Evolutionary conservation across 2,797 vertebrate species (phyloP).

Genomic region (Erethizon dorsatum): DNA sequence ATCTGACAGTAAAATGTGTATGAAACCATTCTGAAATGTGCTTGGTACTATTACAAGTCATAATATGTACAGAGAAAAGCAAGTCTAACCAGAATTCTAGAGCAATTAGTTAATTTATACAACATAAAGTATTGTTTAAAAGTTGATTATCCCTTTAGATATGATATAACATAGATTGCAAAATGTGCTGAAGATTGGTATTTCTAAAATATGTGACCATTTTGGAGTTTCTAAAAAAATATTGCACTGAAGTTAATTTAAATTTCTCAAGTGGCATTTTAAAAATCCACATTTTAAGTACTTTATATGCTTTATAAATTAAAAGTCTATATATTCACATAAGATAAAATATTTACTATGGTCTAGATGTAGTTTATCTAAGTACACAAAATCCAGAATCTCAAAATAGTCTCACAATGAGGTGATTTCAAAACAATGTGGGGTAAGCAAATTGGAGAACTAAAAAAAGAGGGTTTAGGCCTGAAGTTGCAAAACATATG

Average conservation of each 20-base stretch:
- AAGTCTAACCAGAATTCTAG: not conserved
- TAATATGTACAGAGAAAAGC: not conserved
- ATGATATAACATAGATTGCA: not conserved
- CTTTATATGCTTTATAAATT: not conserved
- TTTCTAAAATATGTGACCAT: constrained; percentile 28
- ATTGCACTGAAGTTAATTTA: not conserved
- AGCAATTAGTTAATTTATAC: not conserved
- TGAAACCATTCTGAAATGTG: constrained; percentile 1
- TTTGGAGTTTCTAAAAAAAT: not conserved
- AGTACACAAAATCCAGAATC: not conserved
- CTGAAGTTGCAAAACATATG: not conserved
- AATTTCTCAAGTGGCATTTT: constrained; percentile 3
- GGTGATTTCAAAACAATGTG: not conserved
- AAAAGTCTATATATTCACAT: not conserved
- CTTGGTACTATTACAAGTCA: not conserved
- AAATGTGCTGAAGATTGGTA: not conserved
- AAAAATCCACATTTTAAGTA: not conserved
- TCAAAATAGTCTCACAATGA: not conserved
- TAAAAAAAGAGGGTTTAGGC: not conserved
- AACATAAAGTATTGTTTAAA: not conserved
- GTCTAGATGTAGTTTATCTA: not conserved
- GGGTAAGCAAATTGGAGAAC: not conserved
- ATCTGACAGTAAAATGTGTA: not conserved
- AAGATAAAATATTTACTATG: not conserved
- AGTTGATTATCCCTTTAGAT: constrained; percentile 16